Base-by-base conservation (phyloP, 2,888 invertebrate species). In the Drosophila algonquin region DNA sequence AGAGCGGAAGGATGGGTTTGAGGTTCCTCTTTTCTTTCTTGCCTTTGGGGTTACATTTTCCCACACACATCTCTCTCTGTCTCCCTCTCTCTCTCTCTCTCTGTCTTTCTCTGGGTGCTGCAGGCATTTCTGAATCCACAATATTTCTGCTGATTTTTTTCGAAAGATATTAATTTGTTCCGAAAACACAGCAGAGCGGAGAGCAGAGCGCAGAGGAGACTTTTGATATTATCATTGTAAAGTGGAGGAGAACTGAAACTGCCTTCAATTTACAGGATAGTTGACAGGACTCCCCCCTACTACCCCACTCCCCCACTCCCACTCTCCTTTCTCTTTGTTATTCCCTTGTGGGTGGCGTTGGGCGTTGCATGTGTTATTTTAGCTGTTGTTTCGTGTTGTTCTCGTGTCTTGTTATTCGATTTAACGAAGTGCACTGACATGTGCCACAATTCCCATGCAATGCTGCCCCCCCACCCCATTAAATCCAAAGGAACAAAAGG, bases 341-440 rank as follows among this genome's bases (percentile, higher is more conserved):
- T 35, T 35, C 16, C 5, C 10, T 2, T n/a, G 47, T 21, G 54
- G 54, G 21, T 24, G 44, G 50, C 21, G 50, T 14, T 46, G 67
- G 51, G 55, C 55, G 50, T 60, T 70, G 58, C 53, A 44, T 63
- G 48, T 71, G 63, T 72, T 72, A 73, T 73, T 64, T 56, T 60
- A 73, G 55, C 24, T 44, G 35, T 30, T 54, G 63, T 48, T 56
- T 10, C 47, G 24, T 18, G 53, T 58, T 56, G 63, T 57, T 64
- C 35, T 45, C 45, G 59, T 53, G 60, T 56, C 67, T 73, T 73
- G 74, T 73, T 73, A 74, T 65, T 61, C 50, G 48, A 73, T 73
- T 73, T 73, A 73, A 73, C 67, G 56, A 73, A 60, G 50, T 57
- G 65, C 56, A 74, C 65, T 54, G 73, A 46, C 73, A 63, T 63